Conservation (phyloP, 2,113 vertebrate species). For the Bambusicola thoracicus region DNA sequence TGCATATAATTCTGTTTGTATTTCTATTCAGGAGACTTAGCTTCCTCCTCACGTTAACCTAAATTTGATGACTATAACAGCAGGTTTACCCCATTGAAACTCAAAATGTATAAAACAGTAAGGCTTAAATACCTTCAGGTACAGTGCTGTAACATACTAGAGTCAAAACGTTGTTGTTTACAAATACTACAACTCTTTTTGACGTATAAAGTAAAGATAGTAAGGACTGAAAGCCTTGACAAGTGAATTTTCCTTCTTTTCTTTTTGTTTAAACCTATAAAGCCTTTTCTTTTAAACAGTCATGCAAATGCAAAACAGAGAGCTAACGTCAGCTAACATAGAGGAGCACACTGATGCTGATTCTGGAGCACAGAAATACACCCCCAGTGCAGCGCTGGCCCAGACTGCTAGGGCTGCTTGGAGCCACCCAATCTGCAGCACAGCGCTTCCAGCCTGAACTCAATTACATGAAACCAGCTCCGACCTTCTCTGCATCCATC, state of each 20-base stretch:
- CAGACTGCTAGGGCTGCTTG: background rate
- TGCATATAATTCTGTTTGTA: background rate
- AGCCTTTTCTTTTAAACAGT: background rate
- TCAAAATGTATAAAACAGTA: background rate
- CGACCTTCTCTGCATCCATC: background rate
- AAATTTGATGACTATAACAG: background rate
- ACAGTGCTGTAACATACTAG: background rate
- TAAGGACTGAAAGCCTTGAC: background rate
- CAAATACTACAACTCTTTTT: background rate
- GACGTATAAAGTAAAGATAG: background rate
- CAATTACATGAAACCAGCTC: background rate
- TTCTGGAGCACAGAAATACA: background rate
- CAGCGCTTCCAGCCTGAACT: background rate
- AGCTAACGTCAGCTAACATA: background rate
- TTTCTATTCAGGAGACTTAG: background rate
- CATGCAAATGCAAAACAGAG: background rate
- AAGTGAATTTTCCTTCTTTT: background rate
- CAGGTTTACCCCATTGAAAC: background rate
- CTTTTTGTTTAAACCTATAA: background rate
- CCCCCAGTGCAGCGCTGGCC: background rate
- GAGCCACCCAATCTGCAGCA: background rate
- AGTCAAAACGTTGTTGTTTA: background rate
- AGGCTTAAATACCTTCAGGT: background rate
- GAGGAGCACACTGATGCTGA: background rate
- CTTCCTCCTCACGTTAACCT: background rate